Conservation (phyloP, 2,113 vertebrate genomes). For the Saimiri boliviensis region DNA sequence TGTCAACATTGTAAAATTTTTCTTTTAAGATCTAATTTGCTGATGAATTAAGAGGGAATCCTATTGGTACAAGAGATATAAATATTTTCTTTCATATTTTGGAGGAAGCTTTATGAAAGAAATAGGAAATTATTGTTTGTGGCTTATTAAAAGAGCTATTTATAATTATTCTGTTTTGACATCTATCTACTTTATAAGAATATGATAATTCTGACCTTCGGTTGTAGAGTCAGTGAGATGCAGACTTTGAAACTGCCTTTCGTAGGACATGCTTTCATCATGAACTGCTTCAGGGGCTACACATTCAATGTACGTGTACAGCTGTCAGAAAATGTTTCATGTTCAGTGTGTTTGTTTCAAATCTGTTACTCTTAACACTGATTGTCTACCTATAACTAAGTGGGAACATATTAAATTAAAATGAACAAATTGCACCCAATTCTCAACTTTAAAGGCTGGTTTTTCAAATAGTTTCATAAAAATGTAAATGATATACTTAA, state of each 20-base stretch:
- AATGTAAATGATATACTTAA: conserved; percentile 69
- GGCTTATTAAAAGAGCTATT: conserved; percentile 75
- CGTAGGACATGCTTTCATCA: conserved; percentile 72
- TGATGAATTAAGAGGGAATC: conserved; percentile 70
- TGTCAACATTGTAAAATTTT: conserved; percentile 74
- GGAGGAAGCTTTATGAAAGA: conserved; percentile 51
- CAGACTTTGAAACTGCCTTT: conserved; percentile 77
- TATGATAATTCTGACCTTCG: conserved; percentile 81
- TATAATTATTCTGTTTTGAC: conserved; percentile 73
- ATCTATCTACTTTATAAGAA: conserved; percentile 71
- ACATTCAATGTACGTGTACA: conserved; percentile 28
- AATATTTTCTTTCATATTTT: conserved; percentile 75
- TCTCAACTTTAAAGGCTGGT: conserved; percentile 50
- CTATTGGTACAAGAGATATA: conserved; percentile 70
- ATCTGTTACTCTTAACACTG: conserved; percentile 56
- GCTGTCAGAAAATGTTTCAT: conserved; percentile 66
- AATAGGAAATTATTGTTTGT: conserved; percentile 78
- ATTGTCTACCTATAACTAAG: conserved; percentile 66
- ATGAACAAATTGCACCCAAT: conserved; percentile 57
- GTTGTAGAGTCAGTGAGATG: conserved; percentile 77
- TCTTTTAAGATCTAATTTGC: conserved; percentile 69
- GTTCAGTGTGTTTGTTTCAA: conserved; percentile 40
- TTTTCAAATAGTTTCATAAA: conserved; percentile 70
- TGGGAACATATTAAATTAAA: conserved; percentile 74
- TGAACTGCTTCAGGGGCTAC: conserved; percentile 57